Evolutionary conservation across 2,888 invertebrate genomes (phyloP).

Genomic region (Agrypnus murinus): DNA sequence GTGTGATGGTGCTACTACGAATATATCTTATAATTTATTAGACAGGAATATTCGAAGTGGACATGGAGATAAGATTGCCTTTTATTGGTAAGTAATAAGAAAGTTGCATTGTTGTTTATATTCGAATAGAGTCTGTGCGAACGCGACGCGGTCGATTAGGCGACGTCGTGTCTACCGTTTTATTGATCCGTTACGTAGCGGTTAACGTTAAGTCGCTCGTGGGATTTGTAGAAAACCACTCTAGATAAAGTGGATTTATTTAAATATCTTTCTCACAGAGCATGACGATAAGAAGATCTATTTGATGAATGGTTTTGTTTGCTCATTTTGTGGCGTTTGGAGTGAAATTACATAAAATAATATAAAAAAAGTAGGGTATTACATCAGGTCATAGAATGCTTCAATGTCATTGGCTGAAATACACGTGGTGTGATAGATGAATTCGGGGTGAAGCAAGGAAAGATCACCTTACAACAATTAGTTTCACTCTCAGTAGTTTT

Average conservation of each 20-base stretch:
- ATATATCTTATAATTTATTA: conserved; percentile 95
- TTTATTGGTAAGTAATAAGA: conserved; percentile 97
- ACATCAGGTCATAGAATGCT: background rate
- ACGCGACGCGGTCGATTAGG: conserved; percentile 49
- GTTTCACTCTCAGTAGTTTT: too few species aligned
- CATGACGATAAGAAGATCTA: too few species aligned
- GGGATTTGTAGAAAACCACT: too few species aligned
- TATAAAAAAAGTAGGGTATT: too few species aligned
- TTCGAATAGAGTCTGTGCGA: conserved; percentile 42
- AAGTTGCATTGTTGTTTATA: conserved; percentile 30
- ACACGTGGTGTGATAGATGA: conserved; percentile 26
- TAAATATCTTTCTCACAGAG: too few species aligned
- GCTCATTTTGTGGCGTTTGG: too few species aligned
- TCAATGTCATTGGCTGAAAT: background rate
- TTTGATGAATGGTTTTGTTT: too few species aligned
- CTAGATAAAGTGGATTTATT: too few species aligned
- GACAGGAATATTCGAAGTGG: conserved; percentile 94
- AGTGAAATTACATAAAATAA: too few species aligned
- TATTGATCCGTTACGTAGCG: conserved; percentile 46
- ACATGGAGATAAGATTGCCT: conserved; percentile 92
- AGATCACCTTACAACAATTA: too few species aligned
- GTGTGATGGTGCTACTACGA: conserved; percentile 96
- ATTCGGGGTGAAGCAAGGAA: background rate
- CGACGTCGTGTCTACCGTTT: conserved; percentile 24
- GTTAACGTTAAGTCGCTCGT: too few species aligned